A percentile compares a stretch with the other conserved stretches of the same genome.
These are phyloP conservation scores for Vipera ursinii DNA, from an alignment of 2,797 vertebrate species.

Conservation along the genomic window DNA sequence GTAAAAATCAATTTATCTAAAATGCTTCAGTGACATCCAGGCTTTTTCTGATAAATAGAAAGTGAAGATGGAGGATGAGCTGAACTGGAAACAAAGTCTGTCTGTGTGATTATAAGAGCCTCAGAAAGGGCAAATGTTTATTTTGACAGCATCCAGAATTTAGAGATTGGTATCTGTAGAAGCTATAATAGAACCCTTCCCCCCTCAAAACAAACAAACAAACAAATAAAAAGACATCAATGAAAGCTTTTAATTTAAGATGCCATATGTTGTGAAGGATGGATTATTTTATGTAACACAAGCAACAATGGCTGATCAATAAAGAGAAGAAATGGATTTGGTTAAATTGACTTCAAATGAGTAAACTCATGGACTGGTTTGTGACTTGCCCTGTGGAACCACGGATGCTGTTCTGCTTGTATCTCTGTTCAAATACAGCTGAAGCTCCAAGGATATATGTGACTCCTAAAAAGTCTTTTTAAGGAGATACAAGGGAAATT, in stretches of 20 bases:
- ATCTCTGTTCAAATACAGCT: background rate
- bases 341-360: background rate
- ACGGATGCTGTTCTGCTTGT: background rate
- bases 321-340: background rate
- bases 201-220: background rate
- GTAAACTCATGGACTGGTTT: background rate
- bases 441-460: background rate
- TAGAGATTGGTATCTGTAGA: constrained; percentile 32
- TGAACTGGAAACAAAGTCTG: constrained; percentile 8
- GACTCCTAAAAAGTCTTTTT: background rate
- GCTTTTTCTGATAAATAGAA: constrained; percentile 20
- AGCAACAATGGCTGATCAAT: background rate
- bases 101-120: background rate
- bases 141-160: background rate
- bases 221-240: constrained; percentile 21
- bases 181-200: background rate
- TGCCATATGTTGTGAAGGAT: background rate
- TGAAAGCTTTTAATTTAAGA: constrained; percentile 32
- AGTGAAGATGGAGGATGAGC: background rate
- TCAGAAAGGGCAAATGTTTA: background rate
- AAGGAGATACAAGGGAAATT: background rate
- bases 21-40: constrained; percentile 16
- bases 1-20: constrained; percentile 16
- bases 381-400: background rate
- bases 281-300: background rate